phyloP scores from a whole-genome alignment of 1,140 invertebrate species.

The Monomorium pharaonis region DNA sequence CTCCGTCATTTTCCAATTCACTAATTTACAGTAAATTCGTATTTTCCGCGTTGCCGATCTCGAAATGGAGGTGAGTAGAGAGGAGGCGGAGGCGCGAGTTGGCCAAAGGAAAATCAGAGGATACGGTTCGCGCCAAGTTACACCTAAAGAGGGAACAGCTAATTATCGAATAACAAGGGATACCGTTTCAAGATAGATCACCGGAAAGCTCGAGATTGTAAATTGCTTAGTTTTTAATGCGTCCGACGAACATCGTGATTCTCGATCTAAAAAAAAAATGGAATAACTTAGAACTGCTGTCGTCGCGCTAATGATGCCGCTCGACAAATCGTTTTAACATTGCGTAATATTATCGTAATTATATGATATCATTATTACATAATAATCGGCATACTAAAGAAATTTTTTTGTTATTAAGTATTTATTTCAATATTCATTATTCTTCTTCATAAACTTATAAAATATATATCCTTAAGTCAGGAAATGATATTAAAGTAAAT shows the following conservation, averaged over 20 bases:
- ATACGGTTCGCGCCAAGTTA: constrained; percentile 42
- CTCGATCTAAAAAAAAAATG: background rate
- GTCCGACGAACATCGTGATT: background rate
- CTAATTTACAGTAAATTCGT: constrained; percentile 66
- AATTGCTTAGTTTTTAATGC: constrained; percentile 54
- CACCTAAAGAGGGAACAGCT: constrained; percentile 17
- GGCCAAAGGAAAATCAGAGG: constrained; percentile 29
- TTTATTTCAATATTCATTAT: no score
- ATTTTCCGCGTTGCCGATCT: constrained; percentile 62
- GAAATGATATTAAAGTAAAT: no score
- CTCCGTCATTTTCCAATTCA: constrained; percentile 69
- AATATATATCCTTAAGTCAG: no score
- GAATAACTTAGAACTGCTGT: background rate
- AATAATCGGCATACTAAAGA: background rate
- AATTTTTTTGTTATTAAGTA: no score
- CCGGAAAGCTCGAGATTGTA: constrained; percentile 22
- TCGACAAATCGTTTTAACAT: constrained; percentile 7
- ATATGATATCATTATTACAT: background rate
- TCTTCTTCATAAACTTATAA: no score
- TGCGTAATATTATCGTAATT: background rate
- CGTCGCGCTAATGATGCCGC: background rate
- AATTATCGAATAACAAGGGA: constrained; percentile 69
- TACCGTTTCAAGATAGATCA: constrained; percentile 42
- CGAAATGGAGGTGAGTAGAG: background rate
- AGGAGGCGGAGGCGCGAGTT: background rate